phyloP scores from a whole-genome alignment of 2,888 invertebrate genomes.

The Zygothrica quintamaculata region DNA sequence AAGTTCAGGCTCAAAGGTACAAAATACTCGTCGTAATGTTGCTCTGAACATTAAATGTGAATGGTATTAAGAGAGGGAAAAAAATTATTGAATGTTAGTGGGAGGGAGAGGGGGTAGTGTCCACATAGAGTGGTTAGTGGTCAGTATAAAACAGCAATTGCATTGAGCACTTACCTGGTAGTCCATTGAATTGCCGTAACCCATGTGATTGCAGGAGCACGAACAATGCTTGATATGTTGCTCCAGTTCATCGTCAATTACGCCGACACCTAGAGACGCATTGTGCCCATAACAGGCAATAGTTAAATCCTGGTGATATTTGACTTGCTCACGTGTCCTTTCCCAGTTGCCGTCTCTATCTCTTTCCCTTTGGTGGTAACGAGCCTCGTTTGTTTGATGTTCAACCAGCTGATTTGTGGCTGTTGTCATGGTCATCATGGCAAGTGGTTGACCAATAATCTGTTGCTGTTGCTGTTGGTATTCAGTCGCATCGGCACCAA shows the following conservation, averaged over 20 bases:
- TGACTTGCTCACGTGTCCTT: slow-evolving; percentile 44
- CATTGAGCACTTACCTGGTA: slow-evolving; percentile 88
- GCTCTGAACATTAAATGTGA: too few species aligned
- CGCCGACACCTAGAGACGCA: slow-evolving; percentile 36
- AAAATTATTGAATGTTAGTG: too few species aligned
- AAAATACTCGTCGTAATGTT: slow-evolving; percentile 1
- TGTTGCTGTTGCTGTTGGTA: slow-evolving; percentile 54
- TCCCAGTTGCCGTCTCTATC: slow-evolving; percentile 32
- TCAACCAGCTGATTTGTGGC: slow-evolving; percentile 62
- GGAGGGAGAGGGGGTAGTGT: neutral
- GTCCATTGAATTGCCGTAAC: slow-evolving; percentile 96
- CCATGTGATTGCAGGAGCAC: slow-evolving; percentile 96
- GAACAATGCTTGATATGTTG: slow-evolving; percentile 95
- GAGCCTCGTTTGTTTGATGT: slow-evolving; percentile 55
- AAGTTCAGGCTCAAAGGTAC: slow-evolving; percentile 1
- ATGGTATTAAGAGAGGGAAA: too few species aligned
- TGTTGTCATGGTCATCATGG: slow-evolving; percentile 51
- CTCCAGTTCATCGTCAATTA: slow-evolving; percentile 92
- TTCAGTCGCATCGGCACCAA: slow-evolving; percentile 7
- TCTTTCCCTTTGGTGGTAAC: slow-evolving; percentile 45
- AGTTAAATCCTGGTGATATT: slow-evolving; percentile 54
- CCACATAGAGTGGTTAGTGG: too few species aligned
- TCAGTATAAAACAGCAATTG: neutral
- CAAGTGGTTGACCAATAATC: slow-evolving; percentile 54
- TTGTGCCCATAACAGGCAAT: slow-evolving; percentile 54